phyloP scores from a whole-genome alignment of 2,888 invertebrate species.

The Epinotia demarniana region DNA sequence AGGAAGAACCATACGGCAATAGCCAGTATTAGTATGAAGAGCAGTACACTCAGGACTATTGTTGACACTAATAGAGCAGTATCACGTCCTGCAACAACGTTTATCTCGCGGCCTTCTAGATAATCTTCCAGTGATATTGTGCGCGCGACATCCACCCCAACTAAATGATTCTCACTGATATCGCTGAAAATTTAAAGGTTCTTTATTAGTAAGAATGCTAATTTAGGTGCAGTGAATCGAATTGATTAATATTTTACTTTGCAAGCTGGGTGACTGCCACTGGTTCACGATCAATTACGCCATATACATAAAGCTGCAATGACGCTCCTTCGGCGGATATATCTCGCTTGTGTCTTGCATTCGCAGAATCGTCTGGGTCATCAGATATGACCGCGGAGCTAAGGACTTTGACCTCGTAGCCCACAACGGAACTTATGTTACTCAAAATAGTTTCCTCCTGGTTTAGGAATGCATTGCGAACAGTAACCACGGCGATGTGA shows the following conservation, averaged over 20 bases:
- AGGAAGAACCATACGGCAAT: conserved; percentile 69
- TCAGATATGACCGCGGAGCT: conserved; percentile 70
- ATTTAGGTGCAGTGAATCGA: conserved; percentile 35
- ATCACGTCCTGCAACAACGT: conserved; percentile 61
- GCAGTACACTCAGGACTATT: conserved; percentile 70
- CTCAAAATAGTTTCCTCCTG: conserved; percentile 65
- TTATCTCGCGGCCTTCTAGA: conserved; percentile 65
- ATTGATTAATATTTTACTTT: conserved; percentile 57
- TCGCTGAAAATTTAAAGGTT: conserved; percentile 63
- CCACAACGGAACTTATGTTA: conserved; percentile 64
- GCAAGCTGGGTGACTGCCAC: conserved; percentile 64
- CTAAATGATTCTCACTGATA: conserved; percentile 61
- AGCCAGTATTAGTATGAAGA: conserved; percentile 68
- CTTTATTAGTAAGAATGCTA: conserved; percentile 32
- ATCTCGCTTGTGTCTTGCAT: conserved; percentile 55
- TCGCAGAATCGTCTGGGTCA: conserved; percentile 49
- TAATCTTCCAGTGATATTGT: conserved; percentile 74
- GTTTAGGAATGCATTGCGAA: conserved; percentile 72
- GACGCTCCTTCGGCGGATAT: conserved; percentile 56
- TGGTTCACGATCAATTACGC: conserved; percentile 65
- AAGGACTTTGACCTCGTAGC: conserved; percentile 73
- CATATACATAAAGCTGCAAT: conserved; percentile 72
- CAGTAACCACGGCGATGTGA: conserved; percentile 74
- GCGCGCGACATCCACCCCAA: conserved; percentile 61
- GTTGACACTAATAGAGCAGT: conserved; percentile 72